These are phyloP conservation scores for Microcebus murinus DNA, from an alignment of 2,113 vertebrate species.

Conservation along the genomic window DNA sequence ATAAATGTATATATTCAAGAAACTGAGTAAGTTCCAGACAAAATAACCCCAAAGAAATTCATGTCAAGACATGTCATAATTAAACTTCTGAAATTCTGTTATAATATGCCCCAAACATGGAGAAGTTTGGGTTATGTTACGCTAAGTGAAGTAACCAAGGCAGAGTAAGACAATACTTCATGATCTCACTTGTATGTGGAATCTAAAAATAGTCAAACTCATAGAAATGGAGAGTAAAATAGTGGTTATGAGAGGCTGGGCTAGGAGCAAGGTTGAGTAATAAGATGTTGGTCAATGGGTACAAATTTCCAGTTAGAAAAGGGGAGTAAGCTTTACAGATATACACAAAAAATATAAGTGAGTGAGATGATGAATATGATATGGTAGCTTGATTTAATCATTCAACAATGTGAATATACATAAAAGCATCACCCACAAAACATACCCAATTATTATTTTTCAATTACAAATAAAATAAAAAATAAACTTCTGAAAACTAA, in stretches of 20 bases:
- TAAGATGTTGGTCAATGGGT: background rate
- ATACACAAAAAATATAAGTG: background rate
- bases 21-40: background rate
- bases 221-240: background rate
- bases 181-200: background rate
- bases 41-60: background rate
- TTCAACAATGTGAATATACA: background rate
- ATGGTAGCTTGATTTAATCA: background rate
- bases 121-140: background rate
- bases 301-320: background rate
- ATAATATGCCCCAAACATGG: background rate
- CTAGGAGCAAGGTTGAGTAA: background rate
- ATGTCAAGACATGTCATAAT: background rate
- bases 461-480: background rate
- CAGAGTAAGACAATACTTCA: background rate
- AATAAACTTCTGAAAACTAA: background rate
- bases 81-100: background rate
- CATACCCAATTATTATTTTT: background rate
- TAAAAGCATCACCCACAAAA: background rate
- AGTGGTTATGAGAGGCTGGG: background rate
- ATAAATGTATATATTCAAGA: background rate
- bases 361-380: background rate
- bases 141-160: background rate
- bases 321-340: background rate
- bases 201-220: background rate